Evolutionary conservation across 2,797 vertebrate genomes (phyloP).

Genomic region (Xerus rutilus): DNA sequence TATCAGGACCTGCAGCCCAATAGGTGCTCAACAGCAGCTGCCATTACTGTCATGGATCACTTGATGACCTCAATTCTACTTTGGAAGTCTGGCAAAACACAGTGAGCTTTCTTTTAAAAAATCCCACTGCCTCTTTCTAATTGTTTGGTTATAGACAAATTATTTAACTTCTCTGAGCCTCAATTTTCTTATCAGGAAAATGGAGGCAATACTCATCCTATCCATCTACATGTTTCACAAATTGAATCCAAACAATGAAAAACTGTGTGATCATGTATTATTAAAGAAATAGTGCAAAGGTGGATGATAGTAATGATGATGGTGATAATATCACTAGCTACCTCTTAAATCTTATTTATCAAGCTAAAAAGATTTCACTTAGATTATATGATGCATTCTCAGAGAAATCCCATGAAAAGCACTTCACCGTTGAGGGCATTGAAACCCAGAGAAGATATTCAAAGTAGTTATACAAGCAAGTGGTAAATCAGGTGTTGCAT

Average conservation of each 20-base stretch:
- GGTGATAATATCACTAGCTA: not conserved
- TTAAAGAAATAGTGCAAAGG: not conserved
- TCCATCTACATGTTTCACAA: not conserved
- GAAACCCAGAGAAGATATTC: not conserved
- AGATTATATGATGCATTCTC: not conserved
- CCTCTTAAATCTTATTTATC: not conserved
- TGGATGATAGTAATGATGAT: accelerated
- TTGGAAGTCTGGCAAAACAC: not conserved
- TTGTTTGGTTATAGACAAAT: not conserved
- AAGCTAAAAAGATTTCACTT: not conserved
- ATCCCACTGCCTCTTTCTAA: not conserved
- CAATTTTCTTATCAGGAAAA: not conserved
- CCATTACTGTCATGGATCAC: not conserved
- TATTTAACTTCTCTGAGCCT: not conserved
- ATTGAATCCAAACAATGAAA: not conserved
- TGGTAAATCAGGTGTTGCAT: not conserved
- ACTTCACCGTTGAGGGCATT: not conserved
- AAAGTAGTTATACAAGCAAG: not conserved
- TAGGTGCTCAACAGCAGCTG: not conserved
- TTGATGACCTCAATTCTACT: not conserved
- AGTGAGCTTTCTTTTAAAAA: not conserved
- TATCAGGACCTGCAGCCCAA: not conserved
- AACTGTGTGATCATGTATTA: not conserved
- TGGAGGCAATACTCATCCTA: not conserved
- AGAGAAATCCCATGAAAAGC: not conserved